phyloP scores from a whole-genome alignment of 2,113 vertebrate genomes.

The Bucco capensis region DNA sequence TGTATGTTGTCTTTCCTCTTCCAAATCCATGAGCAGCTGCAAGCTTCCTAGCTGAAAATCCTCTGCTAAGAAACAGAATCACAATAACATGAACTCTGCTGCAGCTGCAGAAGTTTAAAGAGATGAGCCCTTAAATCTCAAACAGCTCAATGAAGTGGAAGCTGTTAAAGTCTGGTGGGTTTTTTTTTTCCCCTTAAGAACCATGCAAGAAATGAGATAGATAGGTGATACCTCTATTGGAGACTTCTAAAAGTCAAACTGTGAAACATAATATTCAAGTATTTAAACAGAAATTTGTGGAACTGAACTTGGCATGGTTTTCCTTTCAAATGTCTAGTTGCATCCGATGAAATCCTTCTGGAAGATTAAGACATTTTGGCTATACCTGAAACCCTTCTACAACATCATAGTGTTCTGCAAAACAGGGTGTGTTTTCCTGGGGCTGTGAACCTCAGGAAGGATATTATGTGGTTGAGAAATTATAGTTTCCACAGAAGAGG shows the following conservation, averaged over 20 bases:
- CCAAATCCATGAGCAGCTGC: neutral
- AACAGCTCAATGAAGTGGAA: accelerated
- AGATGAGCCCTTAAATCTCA: neutral
- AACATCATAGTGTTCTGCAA: neutral
- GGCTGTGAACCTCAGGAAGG: neutral
- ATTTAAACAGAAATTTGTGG: neutral
- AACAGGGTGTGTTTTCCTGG: neutral
- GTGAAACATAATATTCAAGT: neutral
- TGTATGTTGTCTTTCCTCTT: neutral
- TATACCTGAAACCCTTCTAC: neutral
- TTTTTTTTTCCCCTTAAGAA: neutral
- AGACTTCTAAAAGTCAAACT: neutral
- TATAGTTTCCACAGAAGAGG: neutral
- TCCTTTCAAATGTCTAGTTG: neutral
- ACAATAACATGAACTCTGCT: neutral
- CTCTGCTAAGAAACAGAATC: neutral
- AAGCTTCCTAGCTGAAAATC: neutral
- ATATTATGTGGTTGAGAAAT: neutral
- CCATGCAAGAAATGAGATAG: neutral
- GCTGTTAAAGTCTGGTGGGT: neutral
- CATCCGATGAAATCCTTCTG: neutral
- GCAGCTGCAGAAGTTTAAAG: neutral
- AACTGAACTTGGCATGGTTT: neutral
- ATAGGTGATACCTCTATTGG: neutral
- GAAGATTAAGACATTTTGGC: neutral